Evolutionary conservation across 2,113 vertebrate species (phyloP).

Genomic region (Plestiodon gilberti): DNA sequence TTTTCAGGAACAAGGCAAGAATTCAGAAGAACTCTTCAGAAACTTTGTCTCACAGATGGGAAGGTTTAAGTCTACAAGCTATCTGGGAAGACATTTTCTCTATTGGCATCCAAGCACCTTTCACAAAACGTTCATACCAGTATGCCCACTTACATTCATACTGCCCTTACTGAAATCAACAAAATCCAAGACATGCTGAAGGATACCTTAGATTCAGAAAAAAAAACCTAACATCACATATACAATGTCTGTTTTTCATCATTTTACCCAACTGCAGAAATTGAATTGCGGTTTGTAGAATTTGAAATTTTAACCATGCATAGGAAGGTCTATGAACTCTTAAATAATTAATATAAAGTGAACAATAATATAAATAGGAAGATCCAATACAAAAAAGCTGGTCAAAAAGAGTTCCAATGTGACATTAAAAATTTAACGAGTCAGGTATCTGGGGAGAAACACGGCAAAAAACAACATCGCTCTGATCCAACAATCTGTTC

Average conservation of each 20-base stretch:
- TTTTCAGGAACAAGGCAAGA: too few species aligned
- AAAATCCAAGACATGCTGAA: neutral
- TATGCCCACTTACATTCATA: neutral
- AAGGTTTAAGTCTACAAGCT: too few species aligned
- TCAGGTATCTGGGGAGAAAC: neutral
- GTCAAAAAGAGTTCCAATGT: too few species aligned
- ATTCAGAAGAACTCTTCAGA: too few species aligned
- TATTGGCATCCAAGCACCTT: neutral
- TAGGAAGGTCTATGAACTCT: neutral
- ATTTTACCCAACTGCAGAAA: neutral
- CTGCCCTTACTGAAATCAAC: neutral
- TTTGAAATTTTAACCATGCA: neutral
- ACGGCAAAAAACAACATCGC: neutral
- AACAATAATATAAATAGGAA: neutral
- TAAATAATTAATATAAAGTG: neutral
- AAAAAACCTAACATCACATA: neutral
- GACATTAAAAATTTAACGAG: neutral
- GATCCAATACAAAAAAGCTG: neutral
- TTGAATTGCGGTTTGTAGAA: neutral
- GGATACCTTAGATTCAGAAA: neutral
- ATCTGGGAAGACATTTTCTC: neutral
- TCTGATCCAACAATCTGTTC: neutral
- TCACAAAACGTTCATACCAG: neutral
- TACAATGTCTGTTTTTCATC: neutral
- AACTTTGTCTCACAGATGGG: too few species aligned